Percentiles rank a stretch among this genome's conserved stretches.
These are phyloP conservation scores for Silvanus unidentatus DNA, from an alignment of 2,888 invertebrate genomes.

Conservation along the genomic window DNA sequence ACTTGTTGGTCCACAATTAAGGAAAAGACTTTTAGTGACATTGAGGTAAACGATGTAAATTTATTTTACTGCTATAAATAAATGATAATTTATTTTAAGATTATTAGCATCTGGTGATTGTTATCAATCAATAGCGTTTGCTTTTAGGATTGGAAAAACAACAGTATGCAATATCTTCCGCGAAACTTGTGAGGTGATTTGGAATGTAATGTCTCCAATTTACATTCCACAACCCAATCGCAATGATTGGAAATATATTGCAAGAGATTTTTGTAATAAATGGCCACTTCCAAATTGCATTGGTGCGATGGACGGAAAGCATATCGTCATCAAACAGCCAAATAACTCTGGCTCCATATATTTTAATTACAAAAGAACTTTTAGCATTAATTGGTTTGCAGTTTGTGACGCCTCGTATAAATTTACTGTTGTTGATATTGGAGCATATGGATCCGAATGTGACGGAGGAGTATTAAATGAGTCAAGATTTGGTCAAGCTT, in stretches of 20 bases:
- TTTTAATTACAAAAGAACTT: conserved; percentile 7
- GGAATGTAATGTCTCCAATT: conserved; percentile 1
- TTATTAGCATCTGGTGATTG: conserved; percentile 7
- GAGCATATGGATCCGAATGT: conserved; percentile 2
- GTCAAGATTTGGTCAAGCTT: not conserved
- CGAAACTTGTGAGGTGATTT: conserved; percentile 9
- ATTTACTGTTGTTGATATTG: conserved; percentile 7
- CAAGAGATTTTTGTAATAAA: not conserved
- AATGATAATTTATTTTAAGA: not conserved
- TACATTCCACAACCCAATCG: not conserved
- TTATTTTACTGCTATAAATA: not conserved
- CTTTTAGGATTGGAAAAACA: conserved; percentile 4
- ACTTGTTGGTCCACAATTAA: conserved; percentile 5
- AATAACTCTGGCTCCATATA: not conserved
- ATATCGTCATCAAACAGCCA: conserved; percentile 2
- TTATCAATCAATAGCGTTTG: conserved; percentile 5
- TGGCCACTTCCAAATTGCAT: conserved; percentile 7
- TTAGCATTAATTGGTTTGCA: conserved; percentile 6
- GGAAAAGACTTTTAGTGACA: conserved; percentile 3
- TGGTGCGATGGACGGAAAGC: conserved; percentile 7
- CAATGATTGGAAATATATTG: not conserved
- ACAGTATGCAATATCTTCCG: conserved; percentile 9
- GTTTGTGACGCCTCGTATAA: conserved; percentile 5
- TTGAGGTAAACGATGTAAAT: too few species aligned
- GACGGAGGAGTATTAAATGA: conserved; percentile 5